These are phyloP conservation scores for Pomatostomus ruficeps DNA, from an alignment of 2,113 vertebrate genomes.

Conservation along the genomic window DNA sequence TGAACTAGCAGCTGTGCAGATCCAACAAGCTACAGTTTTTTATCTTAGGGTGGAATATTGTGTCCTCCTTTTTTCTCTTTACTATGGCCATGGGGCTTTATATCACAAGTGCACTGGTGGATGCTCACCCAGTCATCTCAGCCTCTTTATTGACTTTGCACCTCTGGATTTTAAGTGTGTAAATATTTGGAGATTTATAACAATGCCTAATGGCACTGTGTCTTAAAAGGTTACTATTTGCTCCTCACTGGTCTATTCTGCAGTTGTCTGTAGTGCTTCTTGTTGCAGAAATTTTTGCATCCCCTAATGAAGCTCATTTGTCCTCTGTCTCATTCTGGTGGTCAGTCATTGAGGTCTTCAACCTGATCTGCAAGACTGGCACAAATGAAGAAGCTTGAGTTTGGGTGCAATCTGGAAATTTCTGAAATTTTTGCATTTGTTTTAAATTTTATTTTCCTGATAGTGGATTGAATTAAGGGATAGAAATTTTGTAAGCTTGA, in stretches of 20 bases:
- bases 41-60: neutral
- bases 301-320: neutral
- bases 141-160: neutral
- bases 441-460: neutral
- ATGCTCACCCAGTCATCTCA: neutral
- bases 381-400: neutral
- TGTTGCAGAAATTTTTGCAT: neutral
- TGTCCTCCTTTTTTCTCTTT: neutral
- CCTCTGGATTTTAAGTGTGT: neutral
- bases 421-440: neutral
- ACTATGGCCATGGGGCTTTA: neutral
- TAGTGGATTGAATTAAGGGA: neutral
- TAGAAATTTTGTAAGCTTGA: neutral
- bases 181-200: neutral
- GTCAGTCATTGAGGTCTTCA: neutral
- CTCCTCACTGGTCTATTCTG: neutral
- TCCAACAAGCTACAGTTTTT: neutral
- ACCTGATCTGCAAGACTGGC: neutral
- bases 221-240: neutral
- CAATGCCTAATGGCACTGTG: neutral
- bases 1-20: neutral
- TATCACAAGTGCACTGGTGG: fast-evolving
- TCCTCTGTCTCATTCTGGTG: neutral
- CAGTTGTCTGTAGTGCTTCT: neutral
- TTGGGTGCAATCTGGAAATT: neutral